Evolutionary conservation across 2,888 invertebrate species (phyloP), one percentile per base, ranked within the genome.

Genomic region (Euproctis similis): DNA sequence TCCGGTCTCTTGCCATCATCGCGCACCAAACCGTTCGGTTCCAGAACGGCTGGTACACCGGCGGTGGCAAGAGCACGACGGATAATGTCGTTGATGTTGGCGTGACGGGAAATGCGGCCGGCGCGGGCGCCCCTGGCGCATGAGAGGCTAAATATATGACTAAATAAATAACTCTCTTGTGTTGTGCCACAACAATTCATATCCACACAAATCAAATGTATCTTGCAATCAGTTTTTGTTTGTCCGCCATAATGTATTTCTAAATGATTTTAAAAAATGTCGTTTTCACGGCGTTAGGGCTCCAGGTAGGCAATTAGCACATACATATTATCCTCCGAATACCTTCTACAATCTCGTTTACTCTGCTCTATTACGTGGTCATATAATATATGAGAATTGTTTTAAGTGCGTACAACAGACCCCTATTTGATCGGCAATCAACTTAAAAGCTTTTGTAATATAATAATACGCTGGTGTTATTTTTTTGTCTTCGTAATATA

Each of bases 171-270:
- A n/a, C n/a, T n/a, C n/a, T n/a, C n/a, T n/a, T n/a, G n/a, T n/a
- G n/a, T n/a, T n/a, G n/a, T n/a, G n/a, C n/a, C n/a, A n/a, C n/a
- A 6, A 14, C 14, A 14, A 14, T 4, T 14, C 14, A 14, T 6
- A 14, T 14, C 14, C 14, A 14, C 14, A 14, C 14, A 14, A 4
- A 4, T 14, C 3, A 14, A 14, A 14, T 14, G 6, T 4, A 7
- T 21, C 8, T 9, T 11, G 21, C n/a, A 8, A 39, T 41, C 34
- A 33, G 26, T 60, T 61, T 63, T 66, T 69, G n/a, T 70, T 68
- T 68, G 58, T 58, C 55, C 54, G 55, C 49, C 43, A n/a, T 70
- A 65, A 74, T 71, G 71, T 72, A 63, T 69, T 74, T 73, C 73
- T 68, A 71, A 19, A 58, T 59, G 66, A 50, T 63, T 69, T 60